Conservation (phyloP, 2,113 vertebrate species). For the Sisor rabdophorus region DNA sequence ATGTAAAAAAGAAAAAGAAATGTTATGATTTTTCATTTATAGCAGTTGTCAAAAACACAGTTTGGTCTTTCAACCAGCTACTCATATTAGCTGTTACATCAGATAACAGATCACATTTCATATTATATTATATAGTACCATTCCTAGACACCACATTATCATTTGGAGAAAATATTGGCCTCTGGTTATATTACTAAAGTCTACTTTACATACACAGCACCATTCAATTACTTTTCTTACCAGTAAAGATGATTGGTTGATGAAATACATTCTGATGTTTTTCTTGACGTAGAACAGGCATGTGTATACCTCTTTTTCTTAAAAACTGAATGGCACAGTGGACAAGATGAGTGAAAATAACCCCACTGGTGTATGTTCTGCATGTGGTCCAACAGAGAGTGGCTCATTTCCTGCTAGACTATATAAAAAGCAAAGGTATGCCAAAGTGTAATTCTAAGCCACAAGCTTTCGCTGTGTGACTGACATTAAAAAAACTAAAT, state of each 20-base stretch:
- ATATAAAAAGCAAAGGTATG: constrained; percentile 32
- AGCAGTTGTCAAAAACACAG: not conserved
- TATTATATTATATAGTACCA: not conserved
- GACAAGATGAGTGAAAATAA: constrained; percentile 20
- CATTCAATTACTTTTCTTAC: not conserved
- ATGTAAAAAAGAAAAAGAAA: too few relatives aligned
- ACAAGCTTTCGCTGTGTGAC: constrained; percentile 32
- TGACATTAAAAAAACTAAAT: constrained; percentile 35
- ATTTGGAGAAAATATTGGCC: not conserved
- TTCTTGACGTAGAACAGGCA: constrained; percentile 1
- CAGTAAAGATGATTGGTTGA: not conserved
- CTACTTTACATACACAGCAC: not conserved
- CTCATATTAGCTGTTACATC: not conserved
- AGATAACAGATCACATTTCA: not conserved
- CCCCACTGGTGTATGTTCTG: constrained; percentile 30
- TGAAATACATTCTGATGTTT: constrained; percentile 9
- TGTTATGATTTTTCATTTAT: not conserved
- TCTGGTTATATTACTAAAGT: not conserved
- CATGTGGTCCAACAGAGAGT: constrained; percentile 40
- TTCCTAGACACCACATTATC: not conserved
- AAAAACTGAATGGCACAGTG: constrained; percentile 3
- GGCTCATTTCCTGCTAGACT: constrained; percentile 49
- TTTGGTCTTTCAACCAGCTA: not conserved
- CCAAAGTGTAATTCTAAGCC: constrained; percentile 47
- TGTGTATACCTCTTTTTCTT: not conserved